A percentile compares a stretch with the other conserved stretches of the same genome.
Conservation (phyloP, 2,113 vertebrate genomes). For the Trogon melanurus region DNA sequence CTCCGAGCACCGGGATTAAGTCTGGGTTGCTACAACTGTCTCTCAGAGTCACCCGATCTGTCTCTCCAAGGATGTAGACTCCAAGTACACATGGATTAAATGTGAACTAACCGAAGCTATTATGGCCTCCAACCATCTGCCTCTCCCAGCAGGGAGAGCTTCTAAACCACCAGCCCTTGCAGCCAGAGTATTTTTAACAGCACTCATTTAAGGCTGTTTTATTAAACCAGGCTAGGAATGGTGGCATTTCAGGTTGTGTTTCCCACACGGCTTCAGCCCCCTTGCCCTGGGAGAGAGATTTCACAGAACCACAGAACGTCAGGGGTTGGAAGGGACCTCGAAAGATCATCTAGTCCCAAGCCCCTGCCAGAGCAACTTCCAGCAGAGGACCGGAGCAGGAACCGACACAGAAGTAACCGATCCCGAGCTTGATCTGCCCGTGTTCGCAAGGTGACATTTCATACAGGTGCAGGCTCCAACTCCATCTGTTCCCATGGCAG, state of each 20-base stretch:
- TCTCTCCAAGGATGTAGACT: constrained; percentile 47
- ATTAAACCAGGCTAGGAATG: not conserved
- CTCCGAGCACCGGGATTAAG: not conserved
- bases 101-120: constrained; percentile 33
- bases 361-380: not conserved
- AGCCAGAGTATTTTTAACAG: not conserved
- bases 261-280: not conserved
- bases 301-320: too few species aligned
- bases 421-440: not conserved
- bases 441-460: not conserved
- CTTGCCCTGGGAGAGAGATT: not conserved
- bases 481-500: not conserved
- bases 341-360: too few species aligned
- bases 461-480: not conserved
- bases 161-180: not conserved
- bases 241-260: not conserved
- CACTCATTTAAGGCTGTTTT: not conserved
- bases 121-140: constrained; percentile 61
- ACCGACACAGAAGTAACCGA: not conserved
- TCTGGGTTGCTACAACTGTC: constrained; percentile 31
- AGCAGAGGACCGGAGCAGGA: not conserved
- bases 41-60: constrained; percentile 24
- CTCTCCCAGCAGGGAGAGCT: constrained; percentile 21
- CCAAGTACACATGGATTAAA: constrained; percentile 59
- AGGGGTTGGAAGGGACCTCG: too few species aligned